Base-by-base conservation (phyloP, 2,888 invertebrate species). In the Aphidoletes aphidimyza region DNA sequence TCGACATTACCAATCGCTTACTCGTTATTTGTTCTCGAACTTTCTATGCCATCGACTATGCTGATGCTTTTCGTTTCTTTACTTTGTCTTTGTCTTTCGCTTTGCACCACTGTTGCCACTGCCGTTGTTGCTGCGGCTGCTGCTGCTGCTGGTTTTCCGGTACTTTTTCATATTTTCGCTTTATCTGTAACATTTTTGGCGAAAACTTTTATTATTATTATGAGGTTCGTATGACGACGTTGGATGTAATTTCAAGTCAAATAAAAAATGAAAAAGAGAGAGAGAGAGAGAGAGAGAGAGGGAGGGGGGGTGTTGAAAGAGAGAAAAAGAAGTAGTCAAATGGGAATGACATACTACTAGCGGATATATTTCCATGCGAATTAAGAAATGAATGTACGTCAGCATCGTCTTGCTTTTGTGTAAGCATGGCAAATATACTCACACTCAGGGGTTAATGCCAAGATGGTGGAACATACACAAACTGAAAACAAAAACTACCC, bases 1-100 rank as follows among this genome's bases (percentile, higher is more conserved):
- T 69, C 69, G 34, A 69, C 69, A 69, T 30, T 69, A 14, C 69
- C 69, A 69, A 69, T 69, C 30, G 69, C 19, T 69, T 69, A 69
- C 69, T 69, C 34, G 69, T 69, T 69, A 69, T 34, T 69, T 69
- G 30, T 69, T 69, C 34, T 69, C 11, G 0, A 5, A 30, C 69
- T 69, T 34, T 47, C 47, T 47, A 8, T 47, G 11, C 17, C 47
- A 14, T 19, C 17, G 11, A 14, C 47, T 47, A 8, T 47, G 11
- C 17, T 34, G 14, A 30, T 69, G 69, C 30, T 69, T 0, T 1
- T 5, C 69, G 54, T 26, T n/a, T 5, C 22, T 54, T 30, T 34
- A 30, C n/a, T 14, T 69, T 30, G 11, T 30, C 34, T 54, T 19
- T 47, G 8, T 47, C 26, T 22, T 6, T 54, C 26, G n/a, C 26